These are phyloP conservation scores for Mormyrus iriodes DNA, from an alignment of 2,113 vertebrate species.

Conservation along the genomic window DNA sequence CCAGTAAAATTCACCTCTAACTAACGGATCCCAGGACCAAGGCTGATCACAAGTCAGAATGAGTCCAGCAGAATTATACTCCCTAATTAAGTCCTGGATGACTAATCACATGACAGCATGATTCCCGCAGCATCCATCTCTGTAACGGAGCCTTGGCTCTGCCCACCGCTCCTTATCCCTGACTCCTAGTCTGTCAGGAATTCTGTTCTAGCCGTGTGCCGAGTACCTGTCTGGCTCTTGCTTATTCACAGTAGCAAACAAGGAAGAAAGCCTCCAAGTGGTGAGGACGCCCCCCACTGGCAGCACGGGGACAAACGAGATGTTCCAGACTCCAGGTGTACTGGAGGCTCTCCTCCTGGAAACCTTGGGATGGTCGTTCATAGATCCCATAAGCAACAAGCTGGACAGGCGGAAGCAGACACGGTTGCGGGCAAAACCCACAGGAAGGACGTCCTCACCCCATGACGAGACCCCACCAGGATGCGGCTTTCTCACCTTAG, in stretches of 20 bases:
- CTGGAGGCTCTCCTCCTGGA: neutral
- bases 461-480: neutral
- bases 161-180: neutral
- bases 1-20: conserved; percentile 34
- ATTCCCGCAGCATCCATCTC: neutral
- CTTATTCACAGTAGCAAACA: conserved; percentile 43
- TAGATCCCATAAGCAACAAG: neutral
- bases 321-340: neutral
- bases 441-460: neutral
- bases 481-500: conserved; percentile 58
- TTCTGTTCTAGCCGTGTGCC: conserved; percentile 42
- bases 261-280: conserved; percentile 43
- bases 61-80: conserved; percentile 54
- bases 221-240: conserved; percentile 35
- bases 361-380: neutral
- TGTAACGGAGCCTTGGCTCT: neutral
- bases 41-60: neutral
- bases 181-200: conserved; percentile 5
- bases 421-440: neutral
- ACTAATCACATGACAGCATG: neutral
- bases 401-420: neutral
- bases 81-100: conserved; percentile 18
- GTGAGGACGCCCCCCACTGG: conserved; percentile 34
- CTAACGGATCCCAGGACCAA: neutral
- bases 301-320: conserved; percentile 8